phyloP scores from a whole-genome alignment of 2,888 invertebrate genomes.

The Chymomyza caudatula region DNA sequence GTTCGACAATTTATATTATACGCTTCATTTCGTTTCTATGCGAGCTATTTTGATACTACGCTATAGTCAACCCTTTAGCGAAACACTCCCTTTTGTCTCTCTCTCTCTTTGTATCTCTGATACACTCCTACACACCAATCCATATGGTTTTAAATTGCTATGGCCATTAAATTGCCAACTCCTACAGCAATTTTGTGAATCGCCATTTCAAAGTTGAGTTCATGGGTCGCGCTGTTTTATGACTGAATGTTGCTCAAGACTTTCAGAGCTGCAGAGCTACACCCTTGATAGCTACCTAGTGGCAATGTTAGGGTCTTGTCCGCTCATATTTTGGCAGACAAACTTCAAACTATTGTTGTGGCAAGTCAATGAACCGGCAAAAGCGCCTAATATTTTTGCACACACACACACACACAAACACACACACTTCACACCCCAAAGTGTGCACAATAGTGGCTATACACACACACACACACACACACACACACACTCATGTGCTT shows the following conservation, averaged over 20 bases:
- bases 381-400: conserved; percentile 65
- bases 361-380: conserved; percentile 69
- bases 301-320: neutral
- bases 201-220: conserved; percentile 10
- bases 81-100: neutral
- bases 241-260: neutral
- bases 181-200: conserved; percentile 13
- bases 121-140: neutral
- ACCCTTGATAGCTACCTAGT: neutral
- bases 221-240: neutral
- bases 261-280: neutral
- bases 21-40: neutral
- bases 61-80: neutral
- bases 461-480: conserved; percentile 1
- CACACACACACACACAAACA: conserved; percentile 10
- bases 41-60: neutral
- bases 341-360: conserved; percentile 70
- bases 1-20: neutral
- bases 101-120: neutral
- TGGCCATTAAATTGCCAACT: conserved; percentile 21
- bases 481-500: neutral
- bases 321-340: conserved; percentile 54
- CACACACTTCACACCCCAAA: conserved; percentile 22
- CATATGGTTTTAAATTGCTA: conserved; percentile 22
- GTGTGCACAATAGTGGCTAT: neutral